Evolutionary conservation across 2,113 vertebrate genomes (phyloP).

Genomic region (Propithecus coquereli): DNA sequence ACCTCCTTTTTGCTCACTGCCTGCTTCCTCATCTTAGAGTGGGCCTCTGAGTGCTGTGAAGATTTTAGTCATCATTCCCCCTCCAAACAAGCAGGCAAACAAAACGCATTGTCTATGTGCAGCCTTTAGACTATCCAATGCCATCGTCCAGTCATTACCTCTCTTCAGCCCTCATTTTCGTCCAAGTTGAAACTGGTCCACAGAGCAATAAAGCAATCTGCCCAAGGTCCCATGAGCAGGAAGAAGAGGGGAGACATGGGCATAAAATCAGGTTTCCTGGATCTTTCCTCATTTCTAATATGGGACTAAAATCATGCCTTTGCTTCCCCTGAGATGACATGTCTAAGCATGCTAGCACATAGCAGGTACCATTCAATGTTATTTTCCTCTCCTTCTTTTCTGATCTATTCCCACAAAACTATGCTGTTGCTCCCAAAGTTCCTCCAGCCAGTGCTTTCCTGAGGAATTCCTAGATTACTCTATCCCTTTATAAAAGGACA

Average conservation of each 20-base stretch:
- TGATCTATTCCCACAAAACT: neutral
- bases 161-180: neutral
- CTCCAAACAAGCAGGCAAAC: neutral
- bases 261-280: neutral
- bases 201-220: neutral
- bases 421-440: neutral
- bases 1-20: fast-evolving
- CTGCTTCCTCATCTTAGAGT: neutral
- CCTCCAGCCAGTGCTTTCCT: neutral
- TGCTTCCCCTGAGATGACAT: neutral
- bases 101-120: neutral
- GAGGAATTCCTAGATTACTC: neutral
- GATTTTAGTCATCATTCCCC: neutral
- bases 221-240: neutral
- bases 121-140: neutral
- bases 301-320: neutral
- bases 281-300: neutral
- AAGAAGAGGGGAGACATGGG: neutral
- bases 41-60: neutral
- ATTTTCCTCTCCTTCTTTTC: neutral
- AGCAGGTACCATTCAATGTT: neutral
- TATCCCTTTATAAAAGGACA: neutral
- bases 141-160: neutral
- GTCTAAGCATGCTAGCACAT: no score
- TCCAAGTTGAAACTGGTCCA: neutral